A percentile compares a stretch with the other conserved stretches of the same genome.
Evolutionary conservation across 2,797 vertebrate species (phyloP).

Genomic region (Glossophaga mutica): DNA sequence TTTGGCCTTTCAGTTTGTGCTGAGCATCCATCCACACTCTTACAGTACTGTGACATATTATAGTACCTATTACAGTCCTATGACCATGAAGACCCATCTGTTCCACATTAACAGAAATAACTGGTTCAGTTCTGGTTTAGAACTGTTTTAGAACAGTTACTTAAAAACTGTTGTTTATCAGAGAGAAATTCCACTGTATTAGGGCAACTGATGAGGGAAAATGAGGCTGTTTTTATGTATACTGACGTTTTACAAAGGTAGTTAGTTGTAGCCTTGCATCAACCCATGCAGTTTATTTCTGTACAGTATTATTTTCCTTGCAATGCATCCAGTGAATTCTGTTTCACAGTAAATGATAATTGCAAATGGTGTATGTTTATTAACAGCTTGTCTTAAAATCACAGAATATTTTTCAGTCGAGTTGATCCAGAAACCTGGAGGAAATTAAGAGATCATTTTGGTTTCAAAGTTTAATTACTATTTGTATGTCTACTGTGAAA

Average conservation of each 20-base stretch:
- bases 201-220: neutral
- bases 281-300: constrained; percentile 7
- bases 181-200: neutral
- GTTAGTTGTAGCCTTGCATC: neutral
- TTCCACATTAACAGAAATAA: constrained; percentile 40
- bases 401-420: constrained; percentile 14
- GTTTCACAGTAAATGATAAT: neutral
- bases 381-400: neutral
- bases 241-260: constrained; percentile 1
- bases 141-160: constrained; percentile 28
- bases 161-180: constrained; percentile 24
- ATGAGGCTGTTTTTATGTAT: neutral
- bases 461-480: constrained; percentile 26
- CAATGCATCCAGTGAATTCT: constrained; percentile 4
- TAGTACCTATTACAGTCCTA: neutral
- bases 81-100: neutral
- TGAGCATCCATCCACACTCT: neutral
- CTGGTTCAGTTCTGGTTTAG: neutral
- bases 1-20: constrained; percentile 16
- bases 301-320: neutral
- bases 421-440: constrained; percentile 13
- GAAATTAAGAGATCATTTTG: constrained; percentile 23
- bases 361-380: neutral
- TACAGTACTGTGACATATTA: too few species aligned
- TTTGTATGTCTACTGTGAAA: constrained; percentile 48